Percentiles rank a stretch among this genome's conserved stretches.
phyloP scores from a whole-genome alignment of 2,113 vertebrate species.

The Proteles cristata region DNA sequence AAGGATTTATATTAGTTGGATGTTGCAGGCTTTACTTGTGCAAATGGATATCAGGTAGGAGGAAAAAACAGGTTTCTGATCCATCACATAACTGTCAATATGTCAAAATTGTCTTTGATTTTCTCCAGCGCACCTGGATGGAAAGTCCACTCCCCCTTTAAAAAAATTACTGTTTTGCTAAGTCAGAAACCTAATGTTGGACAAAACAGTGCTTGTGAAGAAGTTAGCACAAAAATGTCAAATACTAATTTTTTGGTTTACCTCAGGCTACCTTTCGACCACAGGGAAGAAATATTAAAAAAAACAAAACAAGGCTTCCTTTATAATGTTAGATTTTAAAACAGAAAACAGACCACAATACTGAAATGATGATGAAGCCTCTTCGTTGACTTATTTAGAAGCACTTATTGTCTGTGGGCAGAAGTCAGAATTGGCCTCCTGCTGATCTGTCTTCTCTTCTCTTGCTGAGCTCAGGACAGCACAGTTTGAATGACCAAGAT shows the following conservation, averaged over 20 bases:
- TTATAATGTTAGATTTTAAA: neutral
- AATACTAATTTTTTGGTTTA: neutral
- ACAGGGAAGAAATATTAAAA: neutral
- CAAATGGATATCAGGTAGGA: neutral
- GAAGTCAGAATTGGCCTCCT: neutral
- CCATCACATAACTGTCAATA: neutral
- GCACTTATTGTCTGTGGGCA: neutral
- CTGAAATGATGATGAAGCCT: neutral
- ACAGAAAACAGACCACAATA: neutral
- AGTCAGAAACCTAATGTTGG: neutral
- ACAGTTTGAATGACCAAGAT: neutral
- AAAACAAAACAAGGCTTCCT: neutral
- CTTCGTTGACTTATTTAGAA: neutral
- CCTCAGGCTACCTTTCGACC: neutral
- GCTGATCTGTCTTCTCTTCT: neutral
- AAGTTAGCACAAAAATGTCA: neutral
- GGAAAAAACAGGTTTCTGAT: neutral
- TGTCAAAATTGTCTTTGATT: neutral
- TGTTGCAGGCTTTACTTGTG: neutral
- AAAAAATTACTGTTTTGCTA: conserved; percentile 24
- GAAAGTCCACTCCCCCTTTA: neutral
- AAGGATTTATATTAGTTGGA: neutral
- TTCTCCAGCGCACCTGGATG: neutral
- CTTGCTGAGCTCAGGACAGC: too few species aligned
- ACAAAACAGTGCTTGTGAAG: neutral